Conservation (phyloP, 1,140 invertebrate genomes). For the Oncopeltus fasciatus region DNA sequence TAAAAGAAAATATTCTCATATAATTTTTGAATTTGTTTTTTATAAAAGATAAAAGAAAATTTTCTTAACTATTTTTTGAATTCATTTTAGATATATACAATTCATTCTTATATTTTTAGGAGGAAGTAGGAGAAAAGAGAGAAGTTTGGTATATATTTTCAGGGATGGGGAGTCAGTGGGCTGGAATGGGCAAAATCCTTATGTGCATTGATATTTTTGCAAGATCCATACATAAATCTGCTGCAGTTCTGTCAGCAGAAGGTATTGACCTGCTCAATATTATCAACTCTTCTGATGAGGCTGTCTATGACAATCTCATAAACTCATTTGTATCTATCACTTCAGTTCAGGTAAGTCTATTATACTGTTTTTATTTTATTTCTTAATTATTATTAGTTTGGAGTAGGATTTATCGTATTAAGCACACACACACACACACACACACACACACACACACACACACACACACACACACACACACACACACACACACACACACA, state of each 20-base stretch:
- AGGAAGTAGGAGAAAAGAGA: conserved; percentile 37
- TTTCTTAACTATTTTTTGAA: no score
- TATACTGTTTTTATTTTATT: background rate
- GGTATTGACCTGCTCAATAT: conserved; percentile 69
- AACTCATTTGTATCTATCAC: conserved; percentile 87
- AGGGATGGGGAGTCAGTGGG: conserved; percentile 95
- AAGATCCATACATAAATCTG: conserved; percentile 56
- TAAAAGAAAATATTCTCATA: no score
- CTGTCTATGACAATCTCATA: conserved; percentile 60
- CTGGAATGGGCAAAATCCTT: conserved; percentile 77
- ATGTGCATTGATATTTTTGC: conserved; percentile 68
- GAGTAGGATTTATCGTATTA: no score
- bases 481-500: no score
- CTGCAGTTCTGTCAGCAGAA: conserved; percentile 56
- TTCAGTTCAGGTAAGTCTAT: conserved; percentile 59
- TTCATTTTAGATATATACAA: background rate
- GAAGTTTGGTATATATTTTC: conserved; percentile 90
- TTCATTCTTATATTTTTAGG: background rate
- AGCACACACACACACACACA: no score
- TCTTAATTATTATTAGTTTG: no score
- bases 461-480: no score
- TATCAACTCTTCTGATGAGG: conserved; percentile 56
- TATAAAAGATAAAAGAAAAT: no score
- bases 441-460: no score
- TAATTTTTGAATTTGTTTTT: no score